Base-by-base conservation (phyloP, 1,140 invertebrate genomes). In the Zaprionus ornatus region DNA sequence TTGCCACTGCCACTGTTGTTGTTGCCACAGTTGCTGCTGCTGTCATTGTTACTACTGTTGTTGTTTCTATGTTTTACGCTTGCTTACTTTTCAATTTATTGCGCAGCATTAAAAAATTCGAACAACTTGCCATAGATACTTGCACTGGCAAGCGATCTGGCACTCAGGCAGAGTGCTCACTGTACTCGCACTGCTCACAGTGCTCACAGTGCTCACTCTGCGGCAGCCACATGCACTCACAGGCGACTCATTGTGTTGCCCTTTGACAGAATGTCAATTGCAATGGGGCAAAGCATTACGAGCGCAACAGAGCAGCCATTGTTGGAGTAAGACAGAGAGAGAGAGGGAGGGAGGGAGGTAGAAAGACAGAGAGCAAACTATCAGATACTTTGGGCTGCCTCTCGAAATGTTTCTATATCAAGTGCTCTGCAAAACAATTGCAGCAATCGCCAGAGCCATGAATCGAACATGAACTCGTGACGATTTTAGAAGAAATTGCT, bases 41-140 rank as follows among this genome's bases (percentile, higher is more conserved):
- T 40, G 37, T 42, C 45, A 54, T 50, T 54, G 64, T 42, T 61
- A 32, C 29, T 45, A 19, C 19, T 56, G 48, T 61, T 61, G 37
- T 40, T 73, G 63, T 45, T 62, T 19, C 55, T 56, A 70, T 71
- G 80, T 65, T 78, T 75, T 78, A 75, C 77, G 80, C 84, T 88
- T 87, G 85, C 84, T 87, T 88, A 80, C 84, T 84, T 88, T 87
- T 88, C 84, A 84, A 87, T 87, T 87, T 87, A 88, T 88, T 90
- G 79, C 78, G 67, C 60, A 81, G 68, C 80, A 87, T 87, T 83
- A 87, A 78, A 80, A 87, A 74, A 55, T n/a, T 13, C 13, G 5
- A 21, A 35, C 54, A 35, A 72, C 64, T 65, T 50, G 65, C 70
- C 48, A 37, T 56, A 63, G 37, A n/a, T 40, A 40, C 37, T n/a